Conservation (phyloP, 2,113 vertebrate species). For the Rhipidura dahli region DNA sequence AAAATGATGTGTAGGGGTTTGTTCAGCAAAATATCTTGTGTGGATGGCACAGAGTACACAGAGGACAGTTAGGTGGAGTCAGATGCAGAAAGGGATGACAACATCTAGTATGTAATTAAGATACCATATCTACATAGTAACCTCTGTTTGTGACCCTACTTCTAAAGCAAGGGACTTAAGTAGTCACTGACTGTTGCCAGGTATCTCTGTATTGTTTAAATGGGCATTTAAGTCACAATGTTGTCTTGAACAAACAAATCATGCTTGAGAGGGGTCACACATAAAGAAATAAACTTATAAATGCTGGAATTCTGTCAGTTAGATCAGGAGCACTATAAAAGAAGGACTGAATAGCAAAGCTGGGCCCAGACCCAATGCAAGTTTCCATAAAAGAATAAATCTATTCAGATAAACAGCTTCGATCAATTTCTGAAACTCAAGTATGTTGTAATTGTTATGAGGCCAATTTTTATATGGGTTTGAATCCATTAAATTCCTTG, state of each 20-base stretch:
- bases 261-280: not conserved
- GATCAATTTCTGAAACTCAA: not conserved
- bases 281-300: not conserved
- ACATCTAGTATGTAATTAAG: not conserved
- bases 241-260: not conserved
- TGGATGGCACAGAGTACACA: not conserved
- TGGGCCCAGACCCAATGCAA: not conserved
- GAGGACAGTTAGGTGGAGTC: not conserved
- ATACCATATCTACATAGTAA: not conserved
- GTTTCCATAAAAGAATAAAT: not conserved
- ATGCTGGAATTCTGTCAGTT: not conserved
- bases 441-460: not conserved
- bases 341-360: not conserved
- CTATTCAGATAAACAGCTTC: not conserved
- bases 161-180: not conserved
- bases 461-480: not conserved
- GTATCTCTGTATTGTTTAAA: not conserved
- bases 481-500: not conserved
- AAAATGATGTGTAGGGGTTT: not conserved
- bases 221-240: not conserved
- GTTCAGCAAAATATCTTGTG: not conserved
- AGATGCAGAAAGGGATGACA: not conserved
- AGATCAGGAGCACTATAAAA: not conserved
- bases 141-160: not conserved
- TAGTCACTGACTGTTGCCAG: not conserved